phyloP scores from a whole-genome alignment of 2,888 invertebrate genomes.

The Diplolepis rosae region DNA sequence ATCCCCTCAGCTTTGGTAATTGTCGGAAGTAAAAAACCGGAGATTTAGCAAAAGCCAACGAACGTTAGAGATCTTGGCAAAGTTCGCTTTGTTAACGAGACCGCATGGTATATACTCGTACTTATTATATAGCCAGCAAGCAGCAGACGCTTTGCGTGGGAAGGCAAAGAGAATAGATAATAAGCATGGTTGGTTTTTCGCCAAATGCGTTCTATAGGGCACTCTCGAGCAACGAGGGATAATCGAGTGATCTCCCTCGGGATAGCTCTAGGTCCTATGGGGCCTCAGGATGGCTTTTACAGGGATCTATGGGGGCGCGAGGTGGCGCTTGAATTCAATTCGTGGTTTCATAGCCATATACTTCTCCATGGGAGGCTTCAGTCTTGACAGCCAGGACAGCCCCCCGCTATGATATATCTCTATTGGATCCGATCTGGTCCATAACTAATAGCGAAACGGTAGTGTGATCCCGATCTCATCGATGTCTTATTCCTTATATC shows the following conservation, averaged over 20 bases:
- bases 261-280: conserved; percentile 43
- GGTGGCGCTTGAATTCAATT: conserved; percentile 68
- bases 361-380: conserved; percentile 56
- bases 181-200: conserved; percentile 61
- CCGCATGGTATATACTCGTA: conserved; percentile 17
- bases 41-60: background rate
- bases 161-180: conserved; percentile 70
- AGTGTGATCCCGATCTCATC: background rate
- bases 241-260: conserved; percentile 65
- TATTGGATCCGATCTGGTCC: conserved; percentile 56
- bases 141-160: conserved; percentile 50
- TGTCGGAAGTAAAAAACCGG: background rate
- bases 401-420: conserved; percentile 64
- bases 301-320: conserved; percentile 56
- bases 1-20: background rate
- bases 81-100: conserved; percentile 57
- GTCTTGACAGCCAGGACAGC: conserved; percentile 48
- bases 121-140: background rate
- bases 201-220: conserved; percentile 52
- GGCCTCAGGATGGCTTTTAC: conserved; percentile 47
- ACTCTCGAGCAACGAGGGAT: conserved; percentile 54
- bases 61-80: conserved; percentile 22
- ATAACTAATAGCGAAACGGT: conserved; percentile 55
- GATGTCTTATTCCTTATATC: background rate
- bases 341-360: conserved; percentile 67